A percentile compares a stretch with the other conserved stretches of the same genome.
These are phyloP conservation scores for Dipodomys merriami DNA, from an alignment of 2,113 vertebrate genomes.

Conservation along the genomic window DNA sequence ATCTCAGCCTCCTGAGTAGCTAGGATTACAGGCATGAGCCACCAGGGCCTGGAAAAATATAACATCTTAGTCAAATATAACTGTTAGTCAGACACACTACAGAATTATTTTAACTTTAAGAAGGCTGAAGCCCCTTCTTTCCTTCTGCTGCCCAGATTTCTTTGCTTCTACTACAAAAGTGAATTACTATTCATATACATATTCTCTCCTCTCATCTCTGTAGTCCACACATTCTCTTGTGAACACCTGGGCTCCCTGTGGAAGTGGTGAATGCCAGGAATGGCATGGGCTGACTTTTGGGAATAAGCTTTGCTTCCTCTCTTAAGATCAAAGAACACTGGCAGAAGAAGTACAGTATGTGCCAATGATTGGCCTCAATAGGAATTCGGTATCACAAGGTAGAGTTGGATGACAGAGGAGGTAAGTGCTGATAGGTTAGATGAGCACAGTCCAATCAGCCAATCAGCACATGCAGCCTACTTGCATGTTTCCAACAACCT, in stretches of 20 bases:
- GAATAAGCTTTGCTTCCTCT: neutral
- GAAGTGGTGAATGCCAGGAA: neutral
- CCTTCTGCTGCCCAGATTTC: neutral
- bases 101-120: conserved; percentile 5
- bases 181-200: neutral
- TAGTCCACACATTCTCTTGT: neutral
- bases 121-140: neutral
- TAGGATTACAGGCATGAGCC: too few species aligned
- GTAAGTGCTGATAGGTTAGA: neutral
- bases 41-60: neutral
- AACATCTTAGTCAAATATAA: neutral
- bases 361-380: neutral
- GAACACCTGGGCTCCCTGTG: neutral
- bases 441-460: neutral
- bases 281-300: neutral
- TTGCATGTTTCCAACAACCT: neutral
- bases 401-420: neutral
- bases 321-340: neutral
- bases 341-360: neutral
- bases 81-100: too few species aligned
- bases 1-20: too few species aligned
- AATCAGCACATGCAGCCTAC: neutral
- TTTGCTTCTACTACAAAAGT: neutral
- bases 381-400: neutral
- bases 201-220: neutral